These are phyloP conservation scores for Anabas testudineus DNA, from an alignment of 2,797 vertebrate species.

Conservation along the genomic window DNA sequence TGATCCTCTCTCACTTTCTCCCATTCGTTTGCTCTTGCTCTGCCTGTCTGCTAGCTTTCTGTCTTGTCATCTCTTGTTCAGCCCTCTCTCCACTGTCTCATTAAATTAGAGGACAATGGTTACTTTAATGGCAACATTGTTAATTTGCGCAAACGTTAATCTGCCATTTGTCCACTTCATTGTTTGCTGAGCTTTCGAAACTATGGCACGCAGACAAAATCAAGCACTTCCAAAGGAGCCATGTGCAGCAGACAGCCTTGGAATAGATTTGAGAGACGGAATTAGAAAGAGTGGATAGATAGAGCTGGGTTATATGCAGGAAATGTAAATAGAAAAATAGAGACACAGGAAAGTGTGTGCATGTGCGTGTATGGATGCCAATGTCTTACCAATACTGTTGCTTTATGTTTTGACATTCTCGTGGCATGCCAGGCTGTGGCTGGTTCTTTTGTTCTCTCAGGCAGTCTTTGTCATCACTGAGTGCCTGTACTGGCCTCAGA, in stretches of 20 bases:
- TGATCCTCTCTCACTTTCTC: constrained; percentile 71
- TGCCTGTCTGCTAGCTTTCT: constrained; percentile 39
- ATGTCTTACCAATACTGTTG: constrained; percentile 56
- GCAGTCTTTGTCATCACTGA: constrained; percentile 65
- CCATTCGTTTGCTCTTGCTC: constrained; percentile 38
- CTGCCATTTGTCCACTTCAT: constrained; percentile 64
- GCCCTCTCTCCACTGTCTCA: constrained; percentile 61
- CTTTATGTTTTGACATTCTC: constrained; percentile 74
- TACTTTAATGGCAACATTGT: constrained; percentile 72
- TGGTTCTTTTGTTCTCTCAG: constrained; percentile 65
- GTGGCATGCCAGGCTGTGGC: constrained; percentile 48
- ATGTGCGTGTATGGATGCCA: constrained; percentile 42
- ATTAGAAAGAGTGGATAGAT: constrained; percentile 41
- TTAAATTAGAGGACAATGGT: constrained; percentile 71
- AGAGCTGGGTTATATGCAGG: constrained; percentile 45
- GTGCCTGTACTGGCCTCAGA: constrained; percentile 32
- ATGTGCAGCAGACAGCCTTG: constrained; percentile 49
- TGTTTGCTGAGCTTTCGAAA: constrained; percentile 76
- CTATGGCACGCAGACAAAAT: constrained; percentile 47
- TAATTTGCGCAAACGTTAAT: constrained; percentile 76
- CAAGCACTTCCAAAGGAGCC: constrained; percentile 46
- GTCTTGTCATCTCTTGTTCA: constrained; percentile 61
- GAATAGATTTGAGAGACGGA: constrained; percentile 51
- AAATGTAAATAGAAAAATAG: constrained; percentile 43
- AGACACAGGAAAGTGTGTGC: constrained; percentile 41